These are phyloP conservation scores for Prochilodus magdalenae DNA, from an alignment of 2,113 vertebrate genomes.

Conservation along the genomic window DNA sequence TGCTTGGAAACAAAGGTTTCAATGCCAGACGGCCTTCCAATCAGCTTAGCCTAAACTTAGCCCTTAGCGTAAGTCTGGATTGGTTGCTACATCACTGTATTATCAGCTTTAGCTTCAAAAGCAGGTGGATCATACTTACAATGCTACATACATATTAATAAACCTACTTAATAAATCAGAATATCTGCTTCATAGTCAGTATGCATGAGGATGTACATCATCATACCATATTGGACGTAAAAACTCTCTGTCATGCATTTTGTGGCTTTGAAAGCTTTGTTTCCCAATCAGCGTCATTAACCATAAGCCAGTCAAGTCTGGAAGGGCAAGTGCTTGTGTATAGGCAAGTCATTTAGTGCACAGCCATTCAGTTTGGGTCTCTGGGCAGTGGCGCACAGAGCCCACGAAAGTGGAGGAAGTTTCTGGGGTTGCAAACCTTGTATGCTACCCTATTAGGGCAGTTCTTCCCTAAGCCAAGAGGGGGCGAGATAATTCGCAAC, in stretches of 20 bases:
- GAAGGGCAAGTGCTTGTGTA: conserved; percentile 72
- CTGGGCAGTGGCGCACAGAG: conserved; percentile 72
- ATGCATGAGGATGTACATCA: neutral
- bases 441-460: conserved; percentile 97
- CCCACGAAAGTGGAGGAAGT: conserved; percentile 78
- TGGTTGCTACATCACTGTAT: neutral
- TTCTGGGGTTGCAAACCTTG: conserved; percentile 92
- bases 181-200: neutral
- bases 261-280: conserved; percentile 79
- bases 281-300: conserved; percentile 72
- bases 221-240: neutral
- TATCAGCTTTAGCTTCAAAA: neutral
- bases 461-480: conserved; percentile 97
- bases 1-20: conserved; percentile 77
- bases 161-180: neutral
- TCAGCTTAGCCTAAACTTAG: neutral
- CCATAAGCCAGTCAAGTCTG: conserved; percentile 78
- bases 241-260: neutral
- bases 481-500: conserved; percentile 94
- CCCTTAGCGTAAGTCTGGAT: neutral
- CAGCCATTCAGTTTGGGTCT: conserved; percentile 76
- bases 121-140: neutral
- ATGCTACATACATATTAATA: neutral
- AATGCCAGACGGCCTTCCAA: conserved; percentile 60
- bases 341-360: conserved; percentile 83